phyloP scores from a whole-genome alignment of 2,113 vertebrate species.

The Candoia aspera region DNA sequence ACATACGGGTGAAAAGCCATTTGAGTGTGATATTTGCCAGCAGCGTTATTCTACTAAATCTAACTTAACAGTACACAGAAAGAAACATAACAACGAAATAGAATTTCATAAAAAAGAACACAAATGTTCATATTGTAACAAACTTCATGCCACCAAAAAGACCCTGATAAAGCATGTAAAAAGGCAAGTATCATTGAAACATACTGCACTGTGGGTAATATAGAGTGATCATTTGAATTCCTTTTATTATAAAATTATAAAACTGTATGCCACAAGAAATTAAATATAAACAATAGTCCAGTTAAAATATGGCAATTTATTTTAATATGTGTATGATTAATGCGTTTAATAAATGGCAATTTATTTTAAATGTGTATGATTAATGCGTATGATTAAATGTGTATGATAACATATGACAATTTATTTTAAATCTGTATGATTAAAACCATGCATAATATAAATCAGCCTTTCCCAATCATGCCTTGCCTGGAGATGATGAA shows the following conservation, averaged over 20 bases:
- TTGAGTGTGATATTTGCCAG: constrained; percentile 96
- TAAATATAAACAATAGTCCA: background rate
- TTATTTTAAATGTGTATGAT: too few species aligned
- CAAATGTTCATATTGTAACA: constrained; percentile 94
- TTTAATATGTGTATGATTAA: background rate
- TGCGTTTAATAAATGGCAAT: too few species aligned
- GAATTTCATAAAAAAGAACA: constrained; percentile 94
- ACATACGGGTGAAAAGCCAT: constrained; percentile 97
- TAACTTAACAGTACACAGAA: constrained; percentile 95
- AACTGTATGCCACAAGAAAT: background rate
- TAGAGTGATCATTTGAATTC: background rate
- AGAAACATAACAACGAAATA: constrained; percentile 86
- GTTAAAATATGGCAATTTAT: background rate
- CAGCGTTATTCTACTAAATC: constrained; percentile 98
- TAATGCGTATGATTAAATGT: too few species aligned
- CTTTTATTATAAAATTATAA: background rate
- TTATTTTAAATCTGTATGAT: background rate
- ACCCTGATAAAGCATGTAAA: constrained; percentile 92
- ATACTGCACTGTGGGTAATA: background rate
- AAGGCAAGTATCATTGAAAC: constrained; percentile 77
- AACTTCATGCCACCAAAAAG: constrained; percentile 96
- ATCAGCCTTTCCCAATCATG: background rate
- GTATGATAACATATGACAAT: too few species aligned
- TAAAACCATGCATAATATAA: background rate
- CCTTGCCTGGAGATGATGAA: background rate